A percentile compares a stretch with the other conserved stretches of the same genome.
Conservation (phyloP, 2,888 invertebrate genomes). For the Melangyna quadrimaculata region DNA sequence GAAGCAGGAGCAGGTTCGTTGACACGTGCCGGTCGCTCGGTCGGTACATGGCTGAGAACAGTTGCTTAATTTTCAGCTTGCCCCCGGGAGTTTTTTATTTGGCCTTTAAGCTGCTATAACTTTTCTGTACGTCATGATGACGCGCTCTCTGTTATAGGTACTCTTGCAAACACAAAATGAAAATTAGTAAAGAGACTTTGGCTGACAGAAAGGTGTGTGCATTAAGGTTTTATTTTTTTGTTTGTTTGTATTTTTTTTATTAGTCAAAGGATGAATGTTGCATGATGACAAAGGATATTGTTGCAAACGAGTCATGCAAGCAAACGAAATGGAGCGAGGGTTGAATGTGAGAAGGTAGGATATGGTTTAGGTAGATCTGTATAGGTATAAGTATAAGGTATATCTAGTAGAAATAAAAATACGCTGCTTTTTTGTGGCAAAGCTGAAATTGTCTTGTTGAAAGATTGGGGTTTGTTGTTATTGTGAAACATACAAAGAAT, state of each 20-base stretch:
- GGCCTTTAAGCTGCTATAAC: constrained; percentile 32
- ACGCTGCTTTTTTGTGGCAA: not conserved
- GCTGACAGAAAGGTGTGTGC: constrained; percentile 46
- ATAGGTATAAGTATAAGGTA: not conserved
- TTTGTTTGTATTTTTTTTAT: constrained; percentile 3
- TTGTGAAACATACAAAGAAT: not conserved
- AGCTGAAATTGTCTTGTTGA: not conserved
- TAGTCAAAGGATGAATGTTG: constrained; percentile 39
- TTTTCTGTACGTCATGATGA: not conserved
- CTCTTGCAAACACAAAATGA: constrained; percentile 21
- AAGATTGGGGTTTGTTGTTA: not conserved
- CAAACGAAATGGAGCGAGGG: not conserved
- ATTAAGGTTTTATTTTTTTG: constrained; percentile 44
- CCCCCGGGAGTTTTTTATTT: constrained; percentile 29
- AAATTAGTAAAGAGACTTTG: constrained; percentile 45
- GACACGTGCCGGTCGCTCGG: constrained; percentile 71
- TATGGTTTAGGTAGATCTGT: not conserved
- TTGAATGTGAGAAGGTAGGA: not conserved
- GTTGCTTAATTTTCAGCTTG: constrained; percentile 64
- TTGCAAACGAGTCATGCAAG: not conserved
- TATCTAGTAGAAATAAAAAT: not conserved
- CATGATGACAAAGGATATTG: constrained; percentile 47
- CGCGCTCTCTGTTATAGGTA: not conserved
- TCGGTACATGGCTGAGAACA: constrained; percentile 33
- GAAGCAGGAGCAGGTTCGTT: constrained; percentile 46